phyloP scores from a whole-genome alignment of 2,888 invertebrate species.

The Lasiommata megera region DNA sequence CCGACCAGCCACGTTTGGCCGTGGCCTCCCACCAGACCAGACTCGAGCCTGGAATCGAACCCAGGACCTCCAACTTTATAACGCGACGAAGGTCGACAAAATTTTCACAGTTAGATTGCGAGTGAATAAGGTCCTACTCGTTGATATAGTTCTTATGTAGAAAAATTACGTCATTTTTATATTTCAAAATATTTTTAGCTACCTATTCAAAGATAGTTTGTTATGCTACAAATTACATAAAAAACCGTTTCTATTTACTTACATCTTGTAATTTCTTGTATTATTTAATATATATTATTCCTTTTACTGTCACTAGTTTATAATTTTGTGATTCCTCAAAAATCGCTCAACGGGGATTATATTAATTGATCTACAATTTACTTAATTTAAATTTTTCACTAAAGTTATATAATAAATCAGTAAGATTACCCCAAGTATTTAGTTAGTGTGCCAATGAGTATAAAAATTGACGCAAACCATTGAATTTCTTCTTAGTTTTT shows the following conservation, averaged over 20 bases:
- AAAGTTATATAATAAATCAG: constrained; percentile 6
- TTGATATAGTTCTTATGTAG: constrained; percentile 7
- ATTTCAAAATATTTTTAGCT: constrained; percentile 9
- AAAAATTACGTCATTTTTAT: too few species aligned
- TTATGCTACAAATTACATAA: background rate
- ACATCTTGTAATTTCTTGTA: constrained; percentile 22
- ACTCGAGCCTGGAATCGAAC: too few species aligned
- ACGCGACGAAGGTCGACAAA: too few species aligned
- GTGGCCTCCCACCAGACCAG: too few species aligned
- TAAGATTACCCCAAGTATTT: constrained; percentile 27
- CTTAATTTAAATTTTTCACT: constrained; percentile 23
- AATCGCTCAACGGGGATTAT: constrained; percentile 33
- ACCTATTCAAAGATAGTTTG: constrained; percentile 5
- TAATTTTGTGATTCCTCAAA: constrained; percentile 24
- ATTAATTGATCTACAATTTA: constrained; percentile 24
- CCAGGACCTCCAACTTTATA: too few species aligned
- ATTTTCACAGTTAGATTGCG: too few species aligned
- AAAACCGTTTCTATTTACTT: constrained; percentile 15
- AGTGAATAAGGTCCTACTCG: too few species aligned
- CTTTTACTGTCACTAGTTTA: constrained; percentile 17
- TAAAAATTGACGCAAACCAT: constrained; percentile 38
- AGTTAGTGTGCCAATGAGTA: constrained; percentile 28
- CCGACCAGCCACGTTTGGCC: too few species aligned
- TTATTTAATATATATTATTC: constrained; percentile 26
- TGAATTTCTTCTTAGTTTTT: constrained; percentile 39